Evolutionary conservation across 2,888 invertebrate species (phyloP).

Genomic region (Sepioteuthis lessoniana): DNA sequence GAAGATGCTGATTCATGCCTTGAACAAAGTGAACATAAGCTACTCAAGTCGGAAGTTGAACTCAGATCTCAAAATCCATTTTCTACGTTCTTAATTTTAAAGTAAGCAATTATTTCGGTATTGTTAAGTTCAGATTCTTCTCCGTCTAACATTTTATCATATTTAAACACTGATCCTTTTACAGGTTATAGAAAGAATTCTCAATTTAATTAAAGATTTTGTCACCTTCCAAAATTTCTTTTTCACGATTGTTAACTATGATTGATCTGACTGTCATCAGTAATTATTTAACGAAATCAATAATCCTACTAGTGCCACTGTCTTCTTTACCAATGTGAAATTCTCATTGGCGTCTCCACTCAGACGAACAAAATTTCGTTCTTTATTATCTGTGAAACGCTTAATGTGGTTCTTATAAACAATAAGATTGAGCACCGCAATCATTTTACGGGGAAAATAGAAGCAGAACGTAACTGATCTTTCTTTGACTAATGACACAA

Average conservation of each 20-base stretch:
- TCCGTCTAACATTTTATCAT: no score
- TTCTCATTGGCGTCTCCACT: background rate
- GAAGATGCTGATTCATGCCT: no score
- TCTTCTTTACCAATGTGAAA: background rate
- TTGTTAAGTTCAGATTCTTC: no score
- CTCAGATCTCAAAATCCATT: no score
- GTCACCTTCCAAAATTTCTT: background rate
- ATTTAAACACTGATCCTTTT: background rate
- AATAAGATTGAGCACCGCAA: background rate
- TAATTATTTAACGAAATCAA: background rate
- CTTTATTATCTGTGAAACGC: background rate
- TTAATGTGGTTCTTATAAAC: background rate
- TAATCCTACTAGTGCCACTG: background rate
- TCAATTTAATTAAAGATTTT: background rate
- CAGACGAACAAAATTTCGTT: background rate
- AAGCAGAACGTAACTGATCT: background rate
- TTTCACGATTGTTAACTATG: background rate
- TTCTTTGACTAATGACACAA: background rate
- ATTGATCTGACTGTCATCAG: background rate
- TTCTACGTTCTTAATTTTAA: no score
- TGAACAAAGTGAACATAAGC: no score
- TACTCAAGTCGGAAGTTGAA: no score
- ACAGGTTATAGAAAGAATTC: background rate
- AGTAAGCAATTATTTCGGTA: no score
- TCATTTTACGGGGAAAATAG: background rate